Evolutionary conservation across 2,113 vertebrate genomes (phyloP).

Genomic region (Gobio gobio): DNA sequence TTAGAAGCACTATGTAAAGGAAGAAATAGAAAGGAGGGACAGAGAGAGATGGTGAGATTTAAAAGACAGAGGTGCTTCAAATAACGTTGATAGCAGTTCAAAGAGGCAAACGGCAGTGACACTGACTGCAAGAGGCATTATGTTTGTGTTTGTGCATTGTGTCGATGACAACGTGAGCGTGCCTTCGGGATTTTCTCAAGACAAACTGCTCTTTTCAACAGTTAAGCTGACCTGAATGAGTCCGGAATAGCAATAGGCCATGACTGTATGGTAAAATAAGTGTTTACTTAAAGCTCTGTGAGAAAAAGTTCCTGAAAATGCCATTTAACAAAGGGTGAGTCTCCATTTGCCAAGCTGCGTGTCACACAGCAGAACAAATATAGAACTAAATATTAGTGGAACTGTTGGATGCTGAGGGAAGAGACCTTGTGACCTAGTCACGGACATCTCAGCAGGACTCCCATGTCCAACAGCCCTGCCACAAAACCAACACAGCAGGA

Average conservation of each 20-base stretch:
- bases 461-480: conserved; percentile 37
- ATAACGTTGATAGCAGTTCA: conserved; percentile 74
- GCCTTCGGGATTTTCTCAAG: conserved; percentile 26
- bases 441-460: conserved; percentile 53
- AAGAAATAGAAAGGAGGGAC: conserved; percentile 79
- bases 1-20: conserved; percentile 74
- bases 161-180: conserved; percentile 2
- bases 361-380: conserved; percentile 4
- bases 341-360: neutral
- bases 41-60: conserved; percentile 38
- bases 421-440: conserved; percentile 28
- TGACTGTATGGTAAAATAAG: conserved; percentile 27
- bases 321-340: neutral
- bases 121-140: conserved; percentile 42
- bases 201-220: conserved; percentile 28
- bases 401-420: neutral
- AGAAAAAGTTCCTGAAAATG: conserved; percentile 15
- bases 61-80: conserved; percentile 29
- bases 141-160: conserved; percentile 38
- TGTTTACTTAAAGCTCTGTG: conserved; percentile 31
- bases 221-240: conserved; percentile 32
- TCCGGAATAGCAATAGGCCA: conserved; percentile 27
- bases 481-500: conserved; percentile 57
- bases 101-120: conserved; percentile 63
- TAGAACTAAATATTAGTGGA: conserved; percentile 7